These are phyloP conservation scores for Chamaetylas fuelleborni DNA, from an alignment of 2,113 vertebrate genomes.

Conservation along the genomic window DNA sequence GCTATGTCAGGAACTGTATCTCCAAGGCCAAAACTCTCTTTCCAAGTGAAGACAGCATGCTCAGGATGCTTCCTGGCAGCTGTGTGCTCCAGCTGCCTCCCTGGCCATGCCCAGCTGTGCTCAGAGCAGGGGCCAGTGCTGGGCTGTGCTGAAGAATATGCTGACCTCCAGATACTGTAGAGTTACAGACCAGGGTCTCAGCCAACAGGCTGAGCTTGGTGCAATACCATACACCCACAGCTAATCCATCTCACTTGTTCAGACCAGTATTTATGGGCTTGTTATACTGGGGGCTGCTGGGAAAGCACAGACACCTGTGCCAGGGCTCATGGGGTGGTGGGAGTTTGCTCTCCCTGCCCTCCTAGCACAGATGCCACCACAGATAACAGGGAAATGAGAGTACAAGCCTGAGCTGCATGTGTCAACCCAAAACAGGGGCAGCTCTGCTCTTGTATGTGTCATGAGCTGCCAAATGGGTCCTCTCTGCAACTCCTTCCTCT, in stretches of 20 bases:
- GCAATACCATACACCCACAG: neutral
- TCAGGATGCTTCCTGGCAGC: neutral
- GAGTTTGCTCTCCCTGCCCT: neutral
- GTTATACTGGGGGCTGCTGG: too few species aligned
- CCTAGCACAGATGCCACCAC: neutral
- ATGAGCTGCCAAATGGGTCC: neutral
- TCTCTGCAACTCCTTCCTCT: neutral
- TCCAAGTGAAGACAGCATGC: fast-evolving
- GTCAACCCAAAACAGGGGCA: neutral
- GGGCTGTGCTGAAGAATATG: neutral
- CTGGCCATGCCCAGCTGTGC: neutral
- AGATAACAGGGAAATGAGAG: neutral
- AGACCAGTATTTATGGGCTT: neutral
- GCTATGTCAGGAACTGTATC: neutral
- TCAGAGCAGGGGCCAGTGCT: neutral
- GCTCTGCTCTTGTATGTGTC: fast-evolving
- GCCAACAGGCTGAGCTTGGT: neutral
- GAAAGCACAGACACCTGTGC: neutral
- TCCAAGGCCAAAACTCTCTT: neutral
- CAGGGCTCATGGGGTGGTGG: neutral
- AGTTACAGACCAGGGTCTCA: neutral
- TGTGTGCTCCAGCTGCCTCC: neutral
- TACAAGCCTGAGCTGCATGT: neutral
- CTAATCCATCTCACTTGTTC: fast-evolving
- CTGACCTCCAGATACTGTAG: too few species aligned